These are phyloP conservation scores for Melanotaenia boesemani DNA, from an alignment of 2,797 vertebrate species.

Conservation along the genomic window DNA sequence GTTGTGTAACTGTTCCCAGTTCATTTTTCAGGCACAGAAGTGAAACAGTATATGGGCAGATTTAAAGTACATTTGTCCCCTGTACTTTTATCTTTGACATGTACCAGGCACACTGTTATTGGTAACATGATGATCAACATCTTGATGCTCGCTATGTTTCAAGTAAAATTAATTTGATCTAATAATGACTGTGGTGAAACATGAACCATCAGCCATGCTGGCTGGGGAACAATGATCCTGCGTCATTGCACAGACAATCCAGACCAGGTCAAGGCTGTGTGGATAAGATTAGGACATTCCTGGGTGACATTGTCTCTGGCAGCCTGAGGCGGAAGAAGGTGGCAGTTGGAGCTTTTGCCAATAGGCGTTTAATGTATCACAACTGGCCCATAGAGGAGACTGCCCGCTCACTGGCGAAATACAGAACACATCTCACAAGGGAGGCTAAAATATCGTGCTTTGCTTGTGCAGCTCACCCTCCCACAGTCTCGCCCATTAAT, in stretches of 20 bases:
- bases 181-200: slow-evolving; percentile 74
- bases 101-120: slow-evolving; percentile 58
- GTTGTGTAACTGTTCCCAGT: background rate
- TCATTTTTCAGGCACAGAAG: slow-evolving; percentile 4
- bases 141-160: slow-evolving; percentile 43
- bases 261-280: slow-evolving; percentile 71
- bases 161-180: slow-evolving; percentile 73
- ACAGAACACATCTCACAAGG: slow-evolving; percentile 56
- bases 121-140: slow-evolving; percentile 71
- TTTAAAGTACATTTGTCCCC: slow-evolving; percentile 16
- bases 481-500: background rate
- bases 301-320: slow-evolving; percentile 55
- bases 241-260: slow-evolving; percentile 57
- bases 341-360: slow-evolving; percentile 41
- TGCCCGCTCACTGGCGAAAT: slow-evolving; percentile 38
- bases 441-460: slow-evolving; percentile 60
- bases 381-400: slow-evolving; percentile 38
- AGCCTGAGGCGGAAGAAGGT: slow-evolving; percentile 48
- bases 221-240: slow-evolving; percentile 70
- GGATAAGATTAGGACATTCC: slow-evolving; percentile 79
- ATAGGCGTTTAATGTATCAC: slow-evolving; percentile 50
- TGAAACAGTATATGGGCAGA: slow-evolving; percentile 23
- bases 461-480: slow-evolving; percentile 34
- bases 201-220: slow-evolving; percentile 58
- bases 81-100: slow-evolving; percentile 31